These are phyloP conservation scores for Rhamnusium bicolor DNA, from an alignment of 2,888 invertebrate species.

Conservation along the genomic window DNA sequence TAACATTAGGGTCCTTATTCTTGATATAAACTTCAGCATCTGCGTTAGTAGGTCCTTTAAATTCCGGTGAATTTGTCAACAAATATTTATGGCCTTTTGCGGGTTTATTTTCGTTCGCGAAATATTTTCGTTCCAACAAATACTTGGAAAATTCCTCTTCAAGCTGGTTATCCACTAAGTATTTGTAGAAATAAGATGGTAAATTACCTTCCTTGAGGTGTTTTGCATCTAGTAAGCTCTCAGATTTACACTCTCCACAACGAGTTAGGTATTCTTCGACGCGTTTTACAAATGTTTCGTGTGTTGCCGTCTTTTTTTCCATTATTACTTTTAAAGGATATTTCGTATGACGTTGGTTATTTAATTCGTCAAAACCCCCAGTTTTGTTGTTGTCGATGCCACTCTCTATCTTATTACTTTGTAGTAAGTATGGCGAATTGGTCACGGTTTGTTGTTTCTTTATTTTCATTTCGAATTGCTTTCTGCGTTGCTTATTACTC, in stretches of 20 bases:
- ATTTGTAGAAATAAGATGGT: not conserved
- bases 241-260: not conserved
- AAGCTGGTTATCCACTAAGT: not conserved
- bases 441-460: not conserved
- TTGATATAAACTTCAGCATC: no score
- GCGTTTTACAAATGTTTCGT: not conserved
- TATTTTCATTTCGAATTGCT: not conserved
- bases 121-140: not conserved
- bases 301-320: not conserved
- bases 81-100: no score
- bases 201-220: not conserved
- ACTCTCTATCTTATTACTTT: no score
- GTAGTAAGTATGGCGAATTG: not conserved
- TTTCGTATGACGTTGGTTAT: not conserved
- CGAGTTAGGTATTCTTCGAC: not conserved
- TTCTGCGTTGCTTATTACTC: not conserved
- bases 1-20: no score
- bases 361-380: not conserved
- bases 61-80: no score
- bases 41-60: no score
- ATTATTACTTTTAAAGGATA: not conserved
- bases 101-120: no score
- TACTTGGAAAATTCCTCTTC: not conserved
- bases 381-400: not conserved
- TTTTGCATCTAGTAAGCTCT: not conserved